Evolutionary conservation across 2,113 vertebrate species (phyloP), one percentile per base, ranked within the genome.

Genomic region (Microcebus griseorufus): DNA sequence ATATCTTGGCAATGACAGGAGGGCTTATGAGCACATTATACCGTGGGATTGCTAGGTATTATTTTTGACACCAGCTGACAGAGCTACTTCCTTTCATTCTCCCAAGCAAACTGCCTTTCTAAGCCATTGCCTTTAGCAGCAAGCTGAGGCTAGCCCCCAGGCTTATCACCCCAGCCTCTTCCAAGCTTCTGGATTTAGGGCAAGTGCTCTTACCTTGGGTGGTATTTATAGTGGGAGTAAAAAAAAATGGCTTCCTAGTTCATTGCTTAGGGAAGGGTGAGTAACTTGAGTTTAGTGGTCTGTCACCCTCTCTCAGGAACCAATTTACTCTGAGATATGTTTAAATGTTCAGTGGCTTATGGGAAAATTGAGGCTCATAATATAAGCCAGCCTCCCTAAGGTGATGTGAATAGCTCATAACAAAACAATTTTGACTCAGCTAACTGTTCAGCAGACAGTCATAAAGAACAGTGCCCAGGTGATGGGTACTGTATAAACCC

Each of bases 331-430:
- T 53, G 42, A 88, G 58, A 55, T 51, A 42, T 12, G 11, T 90
- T 92, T 98, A 72, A 85, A 81, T 58, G 29, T 60, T 97, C 39
- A 91, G 25, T 88, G 39, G 18, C 51, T 85, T 93, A 76, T 8
- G 69, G 55, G 72, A 81, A 95, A 96, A 90, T 55, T 58, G 53
- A 85, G 67, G 73, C 39, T 95, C 27, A 34, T 80, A 37, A 51
- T 55, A 73, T 48, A 80, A 96, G 32, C 25, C 64, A 83, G 23
- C 11, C 55, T 93, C 87, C 87, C 45, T 42, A 48, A 37, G 55
- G 67, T 73, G 72, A 95, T 76, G 4, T 69, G 34, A 93, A 90
- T 55, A 90, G 18, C 25, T 93, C 64, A 51, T 62, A 81, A 96
- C 64, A 80, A 91, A 97, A 92, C 34, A 48, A 58, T 90, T 81